phyloP scores from a whole-genome alignment of 2,113 vertebrate species.

The Barbus barbus region DNA sequence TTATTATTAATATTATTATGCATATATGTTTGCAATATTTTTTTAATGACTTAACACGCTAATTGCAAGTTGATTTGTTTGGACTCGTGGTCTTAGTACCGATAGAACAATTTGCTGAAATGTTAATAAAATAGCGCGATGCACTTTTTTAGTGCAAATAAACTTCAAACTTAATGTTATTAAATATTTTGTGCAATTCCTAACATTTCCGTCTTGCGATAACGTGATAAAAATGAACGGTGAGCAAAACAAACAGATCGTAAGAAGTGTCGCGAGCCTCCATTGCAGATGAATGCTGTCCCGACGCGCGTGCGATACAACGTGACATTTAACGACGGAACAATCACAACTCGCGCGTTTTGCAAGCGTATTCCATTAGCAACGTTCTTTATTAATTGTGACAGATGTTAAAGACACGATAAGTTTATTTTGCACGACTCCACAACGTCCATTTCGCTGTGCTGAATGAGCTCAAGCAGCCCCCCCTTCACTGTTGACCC shows the following conservation, averaged over 20 bases:
- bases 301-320: neutral
- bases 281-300: slow-evolving; percentile 29
- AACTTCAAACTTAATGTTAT: neutral
- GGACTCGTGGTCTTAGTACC: neutral
- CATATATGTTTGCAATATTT: neutral
- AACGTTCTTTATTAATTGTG: neutral
- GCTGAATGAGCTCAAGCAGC: slow-evolving; percentile 1
- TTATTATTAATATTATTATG: neutral
- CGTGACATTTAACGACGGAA: neutral
- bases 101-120: neutral
- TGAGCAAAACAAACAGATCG: neutral
- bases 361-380: neutral
- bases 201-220: neutral
- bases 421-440: slow-evolving; percentile 35
- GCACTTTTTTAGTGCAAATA: neutral
- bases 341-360: neutral
- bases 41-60: no score
- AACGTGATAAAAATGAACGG: neutral
- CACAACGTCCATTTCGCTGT: slow-evolving; percentile 32
- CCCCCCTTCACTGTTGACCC: slow-evolving; percentile 22
- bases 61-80: neutral
- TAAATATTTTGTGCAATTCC: neutral
- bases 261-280: slow-evolving; percentile 27
- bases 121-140: neutral
- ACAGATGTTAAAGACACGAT: neutral